Conservation (phyloP, 1,140 invertebrate species). For the Drosophila rhopaloa region DNA sequence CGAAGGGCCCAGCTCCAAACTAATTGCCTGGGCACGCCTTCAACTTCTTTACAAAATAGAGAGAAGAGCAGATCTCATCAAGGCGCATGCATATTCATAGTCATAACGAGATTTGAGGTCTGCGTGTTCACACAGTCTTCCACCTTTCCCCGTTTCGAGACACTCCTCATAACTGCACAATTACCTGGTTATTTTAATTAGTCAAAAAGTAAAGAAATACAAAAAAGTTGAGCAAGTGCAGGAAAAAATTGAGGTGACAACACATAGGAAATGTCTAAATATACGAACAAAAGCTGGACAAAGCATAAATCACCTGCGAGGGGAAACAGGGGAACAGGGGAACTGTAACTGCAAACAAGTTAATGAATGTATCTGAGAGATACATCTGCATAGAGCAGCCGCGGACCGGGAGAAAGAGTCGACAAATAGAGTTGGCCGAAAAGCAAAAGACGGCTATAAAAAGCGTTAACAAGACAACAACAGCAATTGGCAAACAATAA, state of each 20-base stretch:
- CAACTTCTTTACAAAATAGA: slow-evolving; percentile 3
- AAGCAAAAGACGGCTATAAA: slow-evolving; percentile 68
- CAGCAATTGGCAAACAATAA: slow-evolving; percentile 75
- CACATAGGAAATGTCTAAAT: slow-evolving; percentile 75
- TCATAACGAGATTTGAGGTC: slow-evolving; percentile 43
- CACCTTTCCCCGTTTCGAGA: not conserved
- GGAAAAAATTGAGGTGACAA: slow-evolving; percentile 58
- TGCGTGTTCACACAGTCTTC: slow-evolving; percentile 42
- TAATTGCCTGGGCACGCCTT: slow-evolving; percentile 65
- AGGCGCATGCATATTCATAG: slow-evolving; percentile 70
- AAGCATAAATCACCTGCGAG: slow-evolving; percentile 68
- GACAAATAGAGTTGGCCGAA: slow-evolving; percentile 68
- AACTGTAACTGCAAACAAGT: slow-evolving; percentile 61
- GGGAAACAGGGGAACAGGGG: slow-evolving; percentile 1
- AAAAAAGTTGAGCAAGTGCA: slow-evolving; percentile 21
- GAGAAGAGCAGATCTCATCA: slow-evolving; percentile 46
- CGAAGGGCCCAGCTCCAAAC: slow-evolving; percentile 44
- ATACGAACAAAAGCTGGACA: slow-evolving; percentile 59
- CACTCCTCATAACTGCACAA: slow-evolving; percentile 61
- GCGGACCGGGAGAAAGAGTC: slow-evolving; percentile 31
- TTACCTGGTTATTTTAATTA: slow-evolving; percentile 76
- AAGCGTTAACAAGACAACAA: slow-evolving; percentile 74
- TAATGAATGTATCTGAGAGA: slow-evolving; percentile 78
- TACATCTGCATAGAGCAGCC: slow-evolving; percentile 70
- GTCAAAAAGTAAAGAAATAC: slow-evolving; percentile 42